Base-by-base conservation (phyloP, 1,140 invertebrate genomes). In the Meloidogyne chitwoodi region DNA sequence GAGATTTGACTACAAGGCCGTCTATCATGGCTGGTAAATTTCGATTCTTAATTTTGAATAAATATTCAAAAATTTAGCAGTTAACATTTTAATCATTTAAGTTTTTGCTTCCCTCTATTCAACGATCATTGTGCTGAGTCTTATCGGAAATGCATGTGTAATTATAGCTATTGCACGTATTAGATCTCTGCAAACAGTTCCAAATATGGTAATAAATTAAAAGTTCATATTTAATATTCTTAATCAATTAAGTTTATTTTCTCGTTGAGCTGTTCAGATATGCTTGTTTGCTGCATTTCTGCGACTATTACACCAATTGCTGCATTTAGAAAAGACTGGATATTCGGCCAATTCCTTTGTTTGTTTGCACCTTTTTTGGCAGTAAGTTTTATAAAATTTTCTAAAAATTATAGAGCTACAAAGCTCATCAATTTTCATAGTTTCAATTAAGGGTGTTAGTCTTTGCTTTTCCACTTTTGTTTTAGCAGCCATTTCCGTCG, bases 241-340 rank as follows among this genome's bases (percentile, higher is more conserved):
- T 65, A 10, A 24, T 24, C 62, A 24, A 1, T 38, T 31, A 19
- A 34, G 29, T 67, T 67, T 41, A 67, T 31, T 62, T 76, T 86
- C 31, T 86, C 82, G 4, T 69, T 86, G 48, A 77, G 73, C n/a
- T 86, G 85, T 73, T 87, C 85, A 34, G 85, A 86, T 63, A 82
- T 86, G n/a, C 77, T 86, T 16, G 85, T 86, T 14, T 87, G 85
- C 61, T 81, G 72, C 61, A 83, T 78, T 26, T 85, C 83, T 26
- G 85, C 80, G 0, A 86, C 83, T 22, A 86, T 86, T 48, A 86
- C 85, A 26, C 86, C 85, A 22, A 87, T 87, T 68, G 85, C 85
- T 24, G 85, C 85, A 11, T 86, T 86, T 67, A 75, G 76, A 31
- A 86, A 64, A 65, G 81, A 83, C 24, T 86, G 85, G 85, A 74